Conservation (phyloP, 2,797 vertebrate genomes). For the Thamnophis elegans region DNA sequence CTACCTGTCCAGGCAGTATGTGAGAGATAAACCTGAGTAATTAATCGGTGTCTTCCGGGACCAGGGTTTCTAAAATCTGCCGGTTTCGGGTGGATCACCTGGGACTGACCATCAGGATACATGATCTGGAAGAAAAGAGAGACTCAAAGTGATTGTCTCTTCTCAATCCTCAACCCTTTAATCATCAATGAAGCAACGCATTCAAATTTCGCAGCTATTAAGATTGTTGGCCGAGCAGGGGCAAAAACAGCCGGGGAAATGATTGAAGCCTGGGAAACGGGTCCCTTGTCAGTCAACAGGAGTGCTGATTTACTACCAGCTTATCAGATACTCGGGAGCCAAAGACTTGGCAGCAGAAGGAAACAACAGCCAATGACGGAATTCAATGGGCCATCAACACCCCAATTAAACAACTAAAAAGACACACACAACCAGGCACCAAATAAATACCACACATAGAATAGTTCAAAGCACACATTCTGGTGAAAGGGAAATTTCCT, state of each 20-base stretch:
- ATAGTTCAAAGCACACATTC: too few species aligned
- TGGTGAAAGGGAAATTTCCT: too few species aligned
- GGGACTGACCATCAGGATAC: constrained; percentile 94
- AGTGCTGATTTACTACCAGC: too few species aligned
- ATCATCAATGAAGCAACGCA: not conserved
- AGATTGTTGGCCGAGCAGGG: not conserved
- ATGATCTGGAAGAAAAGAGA: constrained; percentile 75
- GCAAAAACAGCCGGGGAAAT: not conserved
- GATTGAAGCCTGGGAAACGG: too few species aligned
- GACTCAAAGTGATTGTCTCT: not conserved
- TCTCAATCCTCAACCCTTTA: not conserved
- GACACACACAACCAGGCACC: too few species aligned
- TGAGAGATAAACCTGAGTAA: constrained; percentile 95
- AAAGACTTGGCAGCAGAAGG: too few species aligned
- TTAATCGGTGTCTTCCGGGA: constrained; percentile 86
- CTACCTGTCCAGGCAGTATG: constrained; percentile 96
- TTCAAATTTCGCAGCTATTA: not conserved
- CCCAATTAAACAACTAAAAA: too few species aligned
- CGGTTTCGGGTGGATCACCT: constrained; percentile 93
- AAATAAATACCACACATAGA: too few species aligned
- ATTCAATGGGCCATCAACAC: too few species aligned
- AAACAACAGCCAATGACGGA: too few species aligned
- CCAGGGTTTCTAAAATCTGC: constrained; percentile 92
- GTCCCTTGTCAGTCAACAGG: too few species aligned
- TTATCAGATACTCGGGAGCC: too few species aligned